Percentiles rank a stretch among this genome's conserved stretches.
Conservation (phyloP, 2,113 vertebrate species). For the Heloderma charlesbogerti region DNA sequence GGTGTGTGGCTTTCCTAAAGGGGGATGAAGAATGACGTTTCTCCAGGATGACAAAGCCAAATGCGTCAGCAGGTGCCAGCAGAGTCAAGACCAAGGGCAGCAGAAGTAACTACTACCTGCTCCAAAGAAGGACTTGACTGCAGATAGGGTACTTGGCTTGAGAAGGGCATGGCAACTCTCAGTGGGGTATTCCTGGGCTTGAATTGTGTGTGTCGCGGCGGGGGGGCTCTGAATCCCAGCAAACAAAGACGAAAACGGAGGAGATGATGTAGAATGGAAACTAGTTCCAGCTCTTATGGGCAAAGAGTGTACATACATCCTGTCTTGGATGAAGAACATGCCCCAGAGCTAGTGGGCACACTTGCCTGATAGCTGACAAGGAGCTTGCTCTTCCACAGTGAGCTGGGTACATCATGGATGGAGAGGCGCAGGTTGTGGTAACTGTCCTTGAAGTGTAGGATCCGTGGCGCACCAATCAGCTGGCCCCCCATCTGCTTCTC, state of each 20-base stretch:
- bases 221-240: too few species aligned
- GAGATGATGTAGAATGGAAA: too few species aligned
- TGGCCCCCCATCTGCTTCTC: slow-evolving; percentile 97
- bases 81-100: neutral
- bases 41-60: neutral
- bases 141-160: neutral
- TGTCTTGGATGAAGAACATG: neutral
- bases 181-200: neutral
- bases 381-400: slow-evolving; percentile 98
- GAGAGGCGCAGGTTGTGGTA: slow-evolving; percentile 99
- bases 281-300: neutral
- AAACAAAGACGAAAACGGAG: neutral
- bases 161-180: neutral
- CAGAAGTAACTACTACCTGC: neutral
- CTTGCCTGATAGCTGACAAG: slow-evolving; percentile 96
- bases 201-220: neutral
- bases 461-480: slow-evolving; percentile 93
- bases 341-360: rapidly evolving
- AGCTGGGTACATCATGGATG: slow-evolving; percentile 96
- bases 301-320: neutral
- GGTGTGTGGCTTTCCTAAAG: neutral
- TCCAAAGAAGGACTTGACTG: neutral
- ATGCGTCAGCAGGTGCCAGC: neutral
- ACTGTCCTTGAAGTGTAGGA: slow-evolving; percentile 98
- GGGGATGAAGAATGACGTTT: neutral